Base-by-base conservation (phyloP, 2,797 vertebrate species). In the Chanos chanos region DNA sequence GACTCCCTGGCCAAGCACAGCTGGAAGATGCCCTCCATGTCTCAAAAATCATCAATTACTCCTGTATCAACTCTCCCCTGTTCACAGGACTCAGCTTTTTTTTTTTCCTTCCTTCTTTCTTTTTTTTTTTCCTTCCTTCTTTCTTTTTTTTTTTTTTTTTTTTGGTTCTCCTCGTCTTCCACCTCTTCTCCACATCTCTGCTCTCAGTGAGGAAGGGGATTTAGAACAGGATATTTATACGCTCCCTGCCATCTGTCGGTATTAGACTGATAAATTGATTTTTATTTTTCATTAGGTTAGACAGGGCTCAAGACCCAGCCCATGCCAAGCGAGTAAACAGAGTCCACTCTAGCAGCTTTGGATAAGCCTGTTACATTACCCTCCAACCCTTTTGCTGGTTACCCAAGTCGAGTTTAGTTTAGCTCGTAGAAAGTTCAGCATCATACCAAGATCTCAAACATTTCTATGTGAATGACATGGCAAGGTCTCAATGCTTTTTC, bases 11-110 rank as follows among this genome's bases (percentile, higher is more conserved):
- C 55, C 57, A 64, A 55, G 64, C 72, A 18, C 64, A 22, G 47
- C 55, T 70, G 64, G 67, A 53, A 40, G 64, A 66, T 64, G 64
- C 54, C 64, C 64, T 70, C 54, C 61, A 50, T 52, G 64, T 70
- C 67, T 64, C 40, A 67, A 45, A 40, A 59, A 56, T 56, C 44
- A 74, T 74, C 60, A 49, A 53, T 70, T 74, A 61, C 33, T 2
- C 27, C 18, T 25, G 60, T 51, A 66, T 66, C 63, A 52, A 54
- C 48, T 58, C 49, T 43, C 55, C 41, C 21, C 43, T 49, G 47
- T 63, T 58, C 44, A 56, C 31, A 18, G 44, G 30, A 22, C 22
- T 57, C 64, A 64, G 64, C 49, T 40, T 13, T 53, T 66, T 60
- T 40, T 47, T 31, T 36, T 19, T 52, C 6, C 19, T 37, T 19